Base-by-base conservation (phyloP, 2,888 invertebrate genomes). In the Latrodectus elegans region DNA sequence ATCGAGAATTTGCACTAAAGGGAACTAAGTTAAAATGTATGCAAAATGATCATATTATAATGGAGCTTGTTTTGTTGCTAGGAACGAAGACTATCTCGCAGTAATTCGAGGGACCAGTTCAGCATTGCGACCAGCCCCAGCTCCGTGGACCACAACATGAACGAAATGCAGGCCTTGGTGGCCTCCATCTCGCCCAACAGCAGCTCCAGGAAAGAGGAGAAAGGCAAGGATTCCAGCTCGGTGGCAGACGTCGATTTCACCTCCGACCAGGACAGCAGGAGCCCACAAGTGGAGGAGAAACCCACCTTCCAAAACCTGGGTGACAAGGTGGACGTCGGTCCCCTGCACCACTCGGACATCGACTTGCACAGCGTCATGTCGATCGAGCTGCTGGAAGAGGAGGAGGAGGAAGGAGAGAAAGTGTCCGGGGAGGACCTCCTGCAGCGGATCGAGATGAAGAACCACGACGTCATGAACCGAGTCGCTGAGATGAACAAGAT, bases 401-500 rank as follows among this genome's bases (percentile, higher is more conserved):
- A 38, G 11, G 88, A 88, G 52, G 55, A 8, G 49, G 38, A 2
- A 38, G 38, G 6, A 38, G 83, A 76, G 15, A 26, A 52, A 3
- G 49, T 15, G 26, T 15, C 14, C 15, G 83, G 51, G 0, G 88
- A 82, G 10, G 64, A 55, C 22, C 77, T 77, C 26, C 55, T 83
- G 71, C 74, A 82, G 15, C 70, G 81, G 8, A 77, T 88, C 17
- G 89, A 90, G 67, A 85, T 87, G 22, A 87, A 85, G 90, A 96
- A 95, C 91, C 95, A 95, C 90, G 95, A 95, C 92, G 92, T 96
- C 0, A 92, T 96, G 65, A 93, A 94, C 89, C 93, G 96, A 88
- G 96, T 96, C 22, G 95, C 95, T 15, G 96, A 96, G 92, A 95
- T 96, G 95, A 96, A 96, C 90, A 95, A 95, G 91, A 93, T 96